Conservation (phyloP, 2,888 invertebrate species). For the Ormia ochracea region DNA sequence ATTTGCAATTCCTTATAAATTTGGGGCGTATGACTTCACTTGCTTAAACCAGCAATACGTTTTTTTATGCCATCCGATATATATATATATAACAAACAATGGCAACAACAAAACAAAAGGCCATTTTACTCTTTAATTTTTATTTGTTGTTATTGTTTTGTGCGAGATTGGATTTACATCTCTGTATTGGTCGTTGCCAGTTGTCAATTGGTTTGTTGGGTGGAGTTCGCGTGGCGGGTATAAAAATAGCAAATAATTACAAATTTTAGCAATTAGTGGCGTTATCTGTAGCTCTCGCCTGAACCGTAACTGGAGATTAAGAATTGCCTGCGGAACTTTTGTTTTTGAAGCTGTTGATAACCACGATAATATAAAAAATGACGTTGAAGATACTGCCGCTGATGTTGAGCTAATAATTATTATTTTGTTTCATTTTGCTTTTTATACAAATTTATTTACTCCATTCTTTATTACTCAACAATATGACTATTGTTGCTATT, state of each 20-base stretch:
- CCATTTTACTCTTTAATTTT: slow-evolving; percentile 10
- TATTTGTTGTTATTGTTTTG: slow-evolving; percentile 20
- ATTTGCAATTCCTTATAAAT: background rate
- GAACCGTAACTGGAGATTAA: slow-evolving; percentile 3
- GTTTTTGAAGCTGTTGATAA: slow-evolving; percentile 14
- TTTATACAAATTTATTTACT: slow-evolving; percentile 18
- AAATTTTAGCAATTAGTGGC: slow-evolving; percentile 52
- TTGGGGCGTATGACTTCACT: background rate
- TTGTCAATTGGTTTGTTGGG: background rate
- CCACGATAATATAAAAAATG: slow-evolving; percentile 3
- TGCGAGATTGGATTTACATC: background rate
- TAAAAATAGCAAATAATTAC: slow-evolving; percentile 40
- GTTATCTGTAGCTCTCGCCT: slow-evolving; percentile 53
- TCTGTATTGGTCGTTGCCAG: background rate
- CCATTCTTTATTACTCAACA: slow-evolving; percentile 43
- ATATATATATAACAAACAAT: background rate
- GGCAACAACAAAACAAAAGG: background rate
- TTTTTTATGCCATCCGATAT: background rate
- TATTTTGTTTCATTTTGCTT: slow-evolving; percentile 32
- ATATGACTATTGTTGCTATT: slow-evolving; percentile 45
- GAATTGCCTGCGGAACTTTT: slow-evolving; percentile 44
- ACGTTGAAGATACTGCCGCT: background rate
- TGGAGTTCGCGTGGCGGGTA: background rate
- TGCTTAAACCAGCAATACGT: background rate
- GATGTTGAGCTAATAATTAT: slow-evolving; percentile 23